Conservation (phyloP, 2,797 vertebrate species). For the Anableps anableps region DNA sequence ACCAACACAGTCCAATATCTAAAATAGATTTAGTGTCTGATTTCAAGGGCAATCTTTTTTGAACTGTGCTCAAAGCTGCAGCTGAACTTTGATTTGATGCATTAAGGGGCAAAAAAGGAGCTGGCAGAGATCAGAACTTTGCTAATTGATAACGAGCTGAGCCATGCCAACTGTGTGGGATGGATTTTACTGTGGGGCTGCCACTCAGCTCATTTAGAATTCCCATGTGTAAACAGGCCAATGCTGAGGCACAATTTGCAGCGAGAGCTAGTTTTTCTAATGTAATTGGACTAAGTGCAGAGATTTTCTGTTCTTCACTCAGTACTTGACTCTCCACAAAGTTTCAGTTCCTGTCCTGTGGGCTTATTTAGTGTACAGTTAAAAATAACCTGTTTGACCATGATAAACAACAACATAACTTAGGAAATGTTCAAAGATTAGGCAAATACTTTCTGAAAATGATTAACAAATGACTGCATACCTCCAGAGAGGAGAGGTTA, state of each 20-base stretch:
- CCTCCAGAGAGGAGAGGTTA: conserved; percentile 92
- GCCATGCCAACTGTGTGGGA: neutral
- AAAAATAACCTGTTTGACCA: neutral
- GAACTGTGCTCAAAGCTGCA: neutral
- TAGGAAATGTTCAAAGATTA: conserved; percentile 3
- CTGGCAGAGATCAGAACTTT: neutral
- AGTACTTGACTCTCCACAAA: neutral
- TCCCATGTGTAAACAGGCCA: neutral
- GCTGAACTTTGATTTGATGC: neutral
- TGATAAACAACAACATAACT: neutral
- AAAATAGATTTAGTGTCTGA: neutral
- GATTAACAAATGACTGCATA: conserved; percentile 39
- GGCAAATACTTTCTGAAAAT: neutral
- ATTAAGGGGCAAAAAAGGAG: conserved; percentile 2
- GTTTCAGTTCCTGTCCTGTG: neutral
- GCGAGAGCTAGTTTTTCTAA: conserved; percentile 8
- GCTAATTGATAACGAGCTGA: neutral
- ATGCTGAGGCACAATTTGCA: neutral
- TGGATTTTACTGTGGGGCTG: neutral
- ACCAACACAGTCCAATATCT: neutral
- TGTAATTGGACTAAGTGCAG: conserved; percentile 21
- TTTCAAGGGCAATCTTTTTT: neutral
- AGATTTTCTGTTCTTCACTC: conserved; percentile 29
- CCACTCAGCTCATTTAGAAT: neutral
- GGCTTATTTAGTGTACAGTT: neutral